Evolutionary conservation across 2,113 vertebrate species (phyloP).

Genomic region (Siniperca chuatsi): DNA sequence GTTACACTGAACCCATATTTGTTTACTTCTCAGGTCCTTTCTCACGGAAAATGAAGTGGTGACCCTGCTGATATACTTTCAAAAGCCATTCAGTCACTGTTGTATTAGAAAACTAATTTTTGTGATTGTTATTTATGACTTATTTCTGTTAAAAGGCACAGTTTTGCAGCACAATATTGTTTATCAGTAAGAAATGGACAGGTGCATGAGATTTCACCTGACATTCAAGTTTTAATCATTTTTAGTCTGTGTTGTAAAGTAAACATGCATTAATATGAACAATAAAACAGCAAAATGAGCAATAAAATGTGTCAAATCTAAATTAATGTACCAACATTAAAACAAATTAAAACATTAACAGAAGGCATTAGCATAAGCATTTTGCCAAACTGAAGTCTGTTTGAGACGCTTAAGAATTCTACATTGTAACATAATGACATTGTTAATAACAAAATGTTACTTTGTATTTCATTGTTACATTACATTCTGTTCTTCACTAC

Average conservation of each 20-base stretch:
- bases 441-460: too few species aligned
- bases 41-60: conserved; percentile 69
- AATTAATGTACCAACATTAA: neutral
- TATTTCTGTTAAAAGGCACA: neutral
- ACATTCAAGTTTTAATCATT: neutral
- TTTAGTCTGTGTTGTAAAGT: neutral
- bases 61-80: conserved; percentile 29
- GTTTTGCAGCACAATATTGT: neutral
- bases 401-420: neutral
- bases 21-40: conserved; percentile 63
- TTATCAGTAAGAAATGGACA: neutral
- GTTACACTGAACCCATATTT: conserved; percentile 3
- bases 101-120: neutral
- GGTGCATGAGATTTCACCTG: neutral
- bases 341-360: too few species aligned
- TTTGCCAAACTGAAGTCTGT: neutral
- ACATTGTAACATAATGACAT: too few species aligned
- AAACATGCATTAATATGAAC: neutral
- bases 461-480: too few species aligned
- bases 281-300: conserved; percentile 1
- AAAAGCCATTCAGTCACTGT: neutral
- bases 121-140: conserved; percentile 42
- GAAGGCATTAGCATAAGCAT: too few species aligned
- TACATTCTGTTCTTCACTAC: too few species aligned
- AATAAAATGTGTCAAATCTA: neutral